These are phyloP conservation scores for Drosophila mettleri DNA, from an alignment of 2,888 invertebrate species.

Conservation along the genomic window DNA sequence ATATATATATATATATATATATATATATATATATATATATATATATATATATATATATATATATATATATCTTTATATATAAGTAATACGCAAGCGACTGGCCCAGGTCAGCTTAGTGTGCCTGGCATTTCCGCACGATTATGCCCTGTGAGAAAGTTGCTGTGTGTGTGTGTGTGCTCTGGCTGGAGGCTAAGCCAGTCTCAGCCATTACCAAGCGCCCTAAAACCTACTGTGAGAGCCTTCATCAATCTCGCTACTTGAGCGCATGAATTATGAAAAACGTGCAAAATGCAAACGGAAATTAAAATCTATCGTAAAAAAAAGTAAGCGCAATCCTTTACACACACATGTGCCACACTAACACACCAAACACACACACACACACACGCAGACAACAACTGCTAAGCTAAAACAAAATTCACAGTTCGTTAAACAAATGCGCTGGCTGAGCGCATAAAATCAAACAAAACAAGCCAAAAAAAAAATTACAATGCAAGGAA, in stretches of 20 bases:
- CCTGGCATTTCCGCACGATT: conserved; percentile 78
- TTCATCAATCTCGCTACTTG: conserved; percentile 79
- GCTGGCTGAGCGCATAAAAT: conserved; percentile 51
- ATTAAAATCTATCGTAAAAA: conserved; percentile 73
- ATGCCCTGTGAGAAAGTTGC: conserved; percentile 50
- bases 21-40: conserved; percentile 21
- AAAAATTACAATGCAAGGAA: conserved; percentile 42
- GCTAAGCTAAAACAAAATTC: conserved; percentile 57
- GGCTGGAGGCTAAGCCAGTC: conserved; percentile 54
- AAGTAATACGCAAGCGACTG: conserved; percentile 69
- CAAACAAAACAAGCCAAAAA: conserved; percentile 43
- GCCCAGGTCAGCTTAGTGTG: conserved; percentile 76
- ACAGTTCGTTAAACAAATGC: conserved; percentile 79
- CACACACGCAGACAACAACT: conserved; percentile 19
- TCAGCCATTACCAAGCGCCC: conserved; percentile 31
- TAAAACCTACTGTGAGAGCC: conserved; percentile 50
- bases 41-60: conserved; percentile 20
- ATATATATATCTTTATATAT: conserved; percentile 34
- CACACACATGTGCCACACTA: conserved; percentile 15
- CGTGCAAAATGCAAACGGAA: conserved; percentile 79
- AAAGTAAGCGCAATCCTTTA: conserved; percentile 32
- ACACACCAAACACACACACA: conserved; percentile 16
- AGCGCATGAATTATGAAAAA: conserved; percentile 78
- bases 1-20: conserved; percentile 30
- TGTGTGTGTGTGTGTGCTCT: conserved; percentile 14